Evolutionary conservation across 2,113 vertebrate species (phyloP).

Genomic region (Otocyon megalotis): DNA sequence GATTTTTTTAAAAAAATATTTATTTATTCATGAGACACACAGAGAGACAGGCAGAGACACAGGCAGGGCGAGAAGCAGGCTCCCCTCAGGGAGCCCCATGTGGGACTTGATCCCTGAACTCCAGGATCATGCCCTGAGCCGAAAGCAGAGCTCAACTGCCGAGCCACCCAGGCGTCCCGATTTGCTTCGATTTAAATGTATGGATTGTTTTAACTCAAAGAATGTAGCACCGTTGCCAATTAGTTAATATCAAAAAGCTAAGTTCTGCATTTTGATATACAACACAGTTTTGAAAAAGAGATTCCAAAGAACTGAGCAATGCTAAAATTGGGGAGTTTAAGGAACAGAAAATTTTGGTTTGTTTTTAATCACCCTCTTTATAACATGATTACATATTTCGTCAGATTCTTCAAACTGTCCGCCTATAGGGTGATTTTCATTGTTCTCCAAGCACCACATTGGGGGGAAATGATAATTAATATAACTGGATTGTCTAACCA

Average conservation of each 20-base stretch:
- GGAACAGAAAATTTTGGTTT: slow-evolving; percentile 74
- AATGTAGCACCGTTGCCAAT: slow-evolving; percentile 12
- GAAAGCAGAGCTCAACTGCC: no score
- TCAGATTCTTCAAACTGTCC: slow-evolving; percentile 78
- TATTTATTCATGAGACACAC: no score
- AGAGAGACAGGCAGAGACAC: no score
- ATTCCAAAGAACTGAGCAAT: slow-evolving; percentile 71
- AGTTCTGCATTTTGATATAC: slow-evolving; percentile 64
- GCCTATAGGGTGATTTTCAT: slow-evolving; percentile 65
- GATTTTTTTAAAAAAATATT: background rate
- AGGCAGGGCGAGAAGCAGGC: no score
- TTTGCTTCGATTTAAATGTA: slow-evolving; percentile 16
- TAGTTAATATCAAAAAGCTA: slow-evolving; percentile 54
- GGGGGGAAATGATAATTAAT: slow-evolving; percentile 77
- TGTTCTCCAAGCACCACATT: slow-evolving; percentile 75
- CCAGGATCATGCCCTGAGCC: no score
- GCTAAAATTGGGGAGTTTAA: slow-evolving; percentile 81
- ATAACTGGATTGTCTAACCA: slow-evolving; percentile 59
- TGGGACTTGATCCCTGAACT: no score
- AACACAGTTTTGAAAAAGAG: slow-evolving; percentile 60
- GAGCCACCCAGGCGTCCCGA: no score
- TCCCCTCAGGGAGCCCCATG: no score
- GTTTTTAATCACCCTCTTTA: slow-evolving; percentile 74
- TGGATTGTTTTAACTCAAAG: slow-evolving; percentile 35
- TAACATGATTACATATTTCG: slow-evolving; percentile 76